Base-by-base conservation (phyloP, 2,888 invertebrate genomes). In the Rotaria macrura region DNA sequence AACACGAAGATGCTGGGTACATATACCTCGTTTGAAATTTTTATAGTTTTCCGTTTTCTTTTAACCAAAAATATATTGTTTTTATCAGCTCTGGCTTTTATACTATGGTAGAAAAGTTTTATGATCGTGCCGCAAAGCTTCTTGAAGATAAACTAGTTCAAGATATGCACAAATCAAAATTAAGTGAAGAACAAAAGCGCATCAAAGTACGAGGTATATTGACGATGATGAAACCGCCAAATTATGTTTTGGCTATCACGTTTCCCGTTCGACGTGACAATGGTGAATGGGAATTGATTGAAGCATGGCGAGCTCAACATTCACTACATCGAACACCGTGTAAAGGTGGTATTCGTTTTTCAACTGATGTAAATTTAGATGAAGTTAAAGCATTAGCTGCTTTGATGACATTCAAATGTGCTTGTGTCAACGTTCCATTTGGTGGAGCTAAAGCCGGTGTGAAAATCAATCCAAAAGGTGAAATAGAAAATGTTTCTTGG, bases 331-430 rank as follows among this genome's bases (percentile, higher is more conserved):
- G 97, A 91, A 94, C 95, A 87, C 99, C 99, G 86, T 96, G 96
- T 90, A 99, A 99, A 94, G 98, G 98, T 94, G 97, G 97, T 96
- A 97, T 99, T 90, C 94, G 98, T 91, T 99, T 94, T 93, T 95
- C 96, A 88, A 92, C 94, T 91, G 95, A 96, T 90, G 97, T 98
- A 43, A 93, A 94, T 88, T 93, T 95, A 54, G 96, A 96, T 90
- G 97, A 98, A 92, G 97, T 99, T 1, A 97, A 96, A 91, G 98
- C 97, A 84, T 91, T 99, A 89, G 94, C 97, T 5, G 95, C 97
- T 84, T 92, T 99, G 90, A 99, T 99, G 98, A 97, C 98, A 9
- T 98, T 96, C 93, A 99, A 99, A 92, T 98, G 97, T 92, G 96
- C 99, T 34, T 96, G 96, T 90, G 98, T 99, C 0, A 97, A 97